phyloP scores from a whole-genome alignment of 2,113 vertebrate genomes.

The Collichthys lucidus region DNA sequence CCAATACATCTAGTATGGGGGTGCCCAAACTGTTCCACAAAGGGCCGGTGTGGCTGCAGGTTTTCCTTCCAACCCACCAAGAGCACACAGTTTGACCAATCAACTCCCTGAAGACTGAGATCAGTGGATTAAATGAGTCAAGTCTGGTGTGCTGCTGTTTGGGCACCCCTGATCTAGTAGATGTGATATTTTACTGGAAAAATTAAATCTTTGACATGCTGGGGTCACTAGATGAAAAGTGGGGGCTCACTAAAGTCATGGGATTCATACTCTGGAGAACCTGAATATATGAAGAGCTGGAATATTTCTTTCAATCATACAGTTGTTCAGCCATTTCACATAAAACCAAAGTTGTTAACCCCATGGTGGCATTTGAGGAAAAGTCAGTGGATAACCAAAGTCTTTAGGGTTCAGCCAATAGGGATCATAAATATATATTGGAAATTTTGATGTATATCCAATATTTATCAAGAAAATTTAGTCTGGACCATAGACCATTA shows the following conservation, averaged over 20 bases:
- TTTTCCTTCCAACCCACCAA: no score
- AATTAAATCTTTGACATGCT: neutral
- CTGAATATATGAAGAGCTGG: neutral
- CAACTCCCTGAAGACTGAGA: no score
- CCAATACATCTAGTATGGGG: neutral
- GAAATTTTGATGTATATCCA: neutral
- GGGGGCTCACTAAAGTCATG: neutral
- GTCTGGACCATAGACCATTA: neutral
- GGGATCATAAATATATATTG: neutral
- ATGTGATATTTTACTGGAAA: neutral
- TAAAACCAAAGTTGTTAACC: neutral
- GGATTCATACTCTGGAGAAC: neutral
- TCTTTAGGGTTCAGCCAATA: neutral
- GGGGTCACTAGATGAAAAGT: no score
- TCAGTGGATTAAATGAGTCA: no score
- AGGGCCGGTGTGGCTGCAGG: no score
- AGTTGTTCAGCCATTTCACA: neutral
- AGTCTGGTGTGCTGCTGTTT: no score
- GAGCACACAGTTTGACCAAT: no score
- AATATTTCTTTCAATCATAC: neutral
- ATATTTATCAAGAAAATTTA: slow-evolving; percentile 10
- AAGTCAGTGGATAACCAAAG: neutral
- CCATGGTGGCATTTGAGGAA: neutral
- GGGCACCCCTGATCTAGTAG: no score
- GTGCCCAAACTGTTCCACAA: no score